These are phyloP conservation scores for Leptothorax acervorum DNA, from an alignment of 2,888 invertebrate genomes.

Conservation along the genomic window DNA sequence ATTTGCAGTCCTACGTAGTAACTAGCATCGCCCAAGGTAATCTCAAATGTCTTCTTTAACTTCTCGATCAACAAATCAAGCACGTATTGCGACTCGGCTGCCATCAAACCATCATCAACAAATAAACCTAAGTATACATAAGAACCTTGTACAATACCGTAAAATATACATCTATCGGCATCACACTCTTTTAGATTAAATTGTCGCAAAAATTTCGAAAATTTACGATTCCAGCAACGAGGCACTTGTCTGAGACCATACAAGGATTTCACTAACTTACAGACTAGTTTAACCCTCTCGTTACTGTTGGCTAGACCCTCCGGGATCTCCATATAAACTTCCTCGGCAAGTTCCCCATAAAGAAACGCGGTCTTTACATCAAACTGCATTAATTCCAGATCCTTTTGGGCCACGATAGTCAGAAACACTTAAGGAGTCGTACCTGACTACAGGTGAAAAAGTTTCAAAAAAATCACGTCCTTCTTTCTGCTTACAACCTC, in stretches of 20 bases:
- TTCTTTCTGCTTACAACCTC: too few relatives aligned
- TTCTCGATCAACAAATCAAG: too few relatives aligned
- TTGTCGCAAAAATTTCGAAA: neutral
- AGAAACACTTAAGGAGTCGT: neutral
- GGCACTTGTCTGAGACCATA: neutral
- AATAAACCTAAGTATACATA: neutral
- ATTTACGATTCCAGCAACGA: neutral
- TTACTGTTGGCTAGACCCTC: neutral
- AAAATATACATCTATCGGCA: neutral
- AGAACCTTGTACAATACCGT: neutral
- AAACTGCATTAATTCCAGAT: neutral
- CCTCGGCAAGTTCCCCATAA: neutral
- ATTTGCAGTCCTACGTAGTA: too few relatives aligned
- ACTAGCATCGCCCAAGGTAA: too few relatives aligned
- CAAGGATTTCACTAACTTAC: neutral
- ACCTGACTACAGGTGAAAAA: neutral
- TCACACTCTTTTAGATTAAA: neutral
- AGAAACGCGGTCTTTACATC: slow-evolving; percentile 5
- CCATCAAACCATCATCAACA: neutral
- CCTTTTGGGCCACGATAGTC: neutral
- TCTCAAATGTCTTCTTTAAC: too few relatives aligned
- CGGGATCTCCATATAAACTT: neutral
- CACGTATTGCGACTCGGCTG: too few relatives aligned
- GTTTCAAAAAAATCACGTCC: neutral
- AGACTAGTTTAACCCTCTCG: neutral